A percentile compares a stretch with the other conserved stretches of the same genome.
Evolutionary conservation across 2,113 vertebrate species (phyloP).

Genomic region (Macroglossus sobrinus): DNA sequence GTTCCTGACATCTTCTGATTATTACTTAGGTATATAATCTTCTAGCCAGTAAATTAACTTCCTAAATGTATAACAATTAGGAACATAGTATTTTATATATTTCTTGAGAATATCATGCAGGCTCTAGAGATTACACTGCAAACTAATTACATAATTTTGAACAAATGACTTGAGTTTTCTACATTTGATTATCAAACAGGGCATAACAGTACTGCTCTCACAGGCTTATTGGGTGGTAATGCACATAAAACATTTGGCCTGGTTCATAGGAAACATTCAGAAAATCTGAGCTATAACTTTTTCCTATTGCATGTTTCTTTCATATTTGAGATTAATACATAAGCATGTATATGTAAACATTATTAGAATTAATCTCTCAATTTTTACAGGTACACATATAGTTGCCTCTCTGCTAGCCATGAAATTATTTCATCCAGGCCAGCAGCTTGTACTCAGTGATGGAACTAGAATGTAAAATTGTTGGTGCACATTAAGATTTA

Average conservation of each 20-base stretch:
- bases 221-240: neutral
- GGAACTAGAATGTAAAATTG: neutral
- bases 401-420: neutral
- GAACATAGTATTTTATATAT: neutral
- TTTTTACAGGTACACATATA: neutral
- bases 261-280: neutral
- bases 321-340: neutral
- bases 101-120: neutral
- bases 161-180: neutral
- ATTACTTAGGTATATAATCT: neutral
- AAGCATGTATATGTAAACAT: neutral
- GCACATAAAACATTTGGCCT: neutral
- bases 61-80: neutral
- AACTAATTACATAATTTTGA: neutral
- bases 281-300: neutral
- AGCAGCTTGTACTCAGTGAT: neutral
- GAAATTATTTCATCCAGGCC: neutral
- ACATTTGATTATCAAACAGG: neutral
- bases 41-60: neutral
- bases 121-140: neutral
- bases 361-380: neutral
- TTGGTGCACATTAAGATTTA: constrained; percentile 72
- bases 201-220: neutral
- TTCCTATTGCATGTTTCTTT: neutral
- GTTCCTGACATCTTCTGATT: neutral